A percentile compares a stretch with the other conserved stretches of the same genome.
Evolutionary conservation across 1,140 invertebrate genomes (phyloP).

Genomic region (Drosophila micromelanica): DNA sequence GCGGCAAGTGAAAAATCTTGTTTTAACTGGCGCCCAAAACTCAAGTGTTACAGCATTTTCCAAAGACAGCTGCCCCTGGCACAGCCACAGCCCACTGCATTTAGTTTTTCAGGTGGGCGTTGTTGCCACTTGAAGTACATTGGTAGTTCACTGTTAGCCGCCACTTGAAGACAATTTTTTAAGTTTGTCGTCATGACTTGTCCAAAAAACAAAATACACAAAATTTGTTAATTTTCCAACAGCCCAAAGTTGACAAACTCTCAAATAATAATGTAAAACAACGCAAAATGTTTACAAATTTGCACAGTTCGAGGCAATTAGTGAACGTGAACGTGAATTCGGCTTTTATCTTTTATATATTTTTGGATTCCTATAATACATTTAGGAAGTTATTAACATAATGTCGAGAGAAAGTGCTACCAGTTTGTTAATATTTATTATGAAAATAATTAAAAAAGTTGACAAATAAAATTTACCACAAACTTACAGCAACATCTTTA

Average conservation of each 20-base stretch:
- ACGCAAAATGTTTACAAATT: conserved; percentile 33
- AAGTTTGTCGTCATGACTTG: conserved; percentile 32
- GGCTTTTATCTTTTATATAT: conserved; percentile 15
- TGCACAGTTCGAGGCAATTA: conserved; percentile 55
- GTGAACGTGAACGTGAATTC: conserved; percentile 47
- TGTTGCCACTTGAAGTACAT: conserved; percentile 29
- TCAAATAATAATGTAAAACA: conserved; percentile 61
- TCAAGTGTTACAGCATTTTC: conserved; percentile 34
- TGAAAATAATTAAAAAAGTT: conserved; percentile 1
- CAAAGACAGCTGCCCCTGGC: neutral
- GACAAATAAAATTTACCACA: neutral
- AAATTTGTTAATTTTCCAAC: conserved; percentile 16
- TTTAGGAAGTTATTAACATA: conserved; percentile 42
- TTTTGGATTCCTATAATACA: neutral
- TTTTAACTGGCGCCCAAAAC: conserved; percentile 39
- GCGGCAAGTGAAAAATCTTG: conserved; percentile 68
- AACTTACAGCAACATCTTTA: conserved; percentile 6
- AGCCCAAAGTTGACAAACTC: conserved; percentile 66
- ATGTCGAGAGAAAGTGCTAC: conserved; percentile 30
- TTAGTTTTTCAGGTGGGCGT: conserved; percentile 24
- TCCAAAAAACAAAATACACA: conserved; percentile 18
- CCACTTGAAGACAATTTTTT: conserved; percentile 35
- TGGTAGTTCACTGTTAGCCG: conserved; percentile 16
- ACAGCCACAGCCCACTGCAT: neutral
- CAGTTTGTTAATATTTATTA: neutral